These are phyloP conservation scores for Tinea trinotella DNA, from an alignment of 2,888 invertebrate genomes.

Conservation along the genomic window DNA sequence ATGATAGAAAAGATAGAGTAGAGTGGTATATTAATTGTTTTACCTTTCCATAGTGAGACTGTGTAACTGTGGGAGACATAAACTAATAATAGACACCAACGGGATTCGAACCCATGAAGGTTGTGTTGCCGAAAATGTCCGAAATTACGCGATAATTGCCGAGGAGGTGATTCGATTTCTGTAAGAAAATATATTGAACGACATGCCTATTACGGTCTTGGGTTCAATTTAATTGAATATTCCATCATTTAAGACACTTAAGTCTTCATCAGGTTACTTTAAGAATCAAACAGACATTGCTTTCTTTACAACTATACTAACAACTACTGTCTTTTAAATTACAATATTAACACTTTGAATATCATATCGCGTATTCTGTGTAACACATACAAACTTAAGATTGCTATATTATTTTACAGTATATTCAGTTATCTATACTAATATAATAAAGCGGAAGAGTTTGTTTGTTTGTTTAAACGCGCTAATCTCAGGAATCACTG, in stretches of 20 bases:
- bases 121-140: background rate
- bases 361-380: no score
- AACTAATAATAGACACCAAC: conserved; percentile 2
- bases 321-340: no score
- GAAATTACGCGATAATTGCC: background rate
- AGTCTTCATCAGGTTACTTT: background rate
- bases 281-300: background rate
- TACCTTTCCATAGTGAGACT: background rate
- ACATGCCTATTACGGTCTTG: background rate
- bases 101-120: conserved; percentile 12
- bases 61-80: background rate
- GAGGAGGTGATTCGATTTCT: background rate
- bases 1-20: background rate
- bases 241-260: no score
- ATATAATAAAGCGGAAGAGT: no score
- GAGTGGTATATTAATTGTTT: background rate
- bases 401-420: no score
- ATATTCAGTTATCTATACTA: no score
- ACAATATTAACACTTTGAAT: no score
- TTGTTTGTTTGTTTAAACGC: no score
- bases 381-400: no score
- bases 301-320: background rate
- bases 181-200: background rate
- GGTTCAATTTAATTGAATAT: background rate
- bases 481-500: no score